These are phyloP conservation scores for Rhagium mordax DNA, from an alignment of 2,888 invertebrate species.

Conservation along the genomic window DNA sequence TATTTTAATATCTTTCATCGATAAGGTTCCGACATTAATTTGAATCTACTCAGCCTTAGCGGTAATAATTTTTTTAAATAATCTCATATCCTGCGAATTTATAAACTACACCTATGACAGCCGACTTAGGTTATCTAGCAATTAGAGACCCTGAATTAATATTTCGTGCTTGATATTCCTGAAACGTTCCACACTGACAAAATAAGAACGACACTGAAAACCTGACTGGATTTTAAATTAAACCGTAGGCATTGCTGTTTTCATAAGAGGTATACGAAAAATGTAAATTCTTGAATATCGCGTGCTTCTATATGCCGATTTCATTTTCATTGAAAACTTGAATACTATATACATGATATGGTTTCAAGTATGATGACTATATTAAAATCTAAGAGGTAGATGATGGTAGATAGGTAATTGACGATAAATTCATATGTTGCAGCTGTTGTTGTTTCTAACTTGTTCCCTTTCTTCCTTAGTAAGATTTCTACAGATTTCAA, in stretches of 20 bases:
- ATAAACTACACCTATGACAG: too few species aligned
- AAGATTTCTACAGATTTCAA: background rate
- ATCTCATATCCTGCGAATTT: too few species aligned
- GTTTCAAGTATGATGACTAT: too few species aligned
- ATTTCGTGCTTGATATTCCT: background rate
- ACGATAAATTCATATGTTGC: background rate
- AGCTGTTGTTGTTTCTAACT: background rate
- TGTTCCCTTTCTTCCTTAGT: background rate
- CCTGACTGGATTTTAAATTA: slow-evolving; percentile 4
- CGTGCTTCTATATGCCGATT: slow-evolving; percentile 1
- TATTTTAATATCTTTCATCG: too few species aligned
- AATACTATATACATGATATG: background rate
- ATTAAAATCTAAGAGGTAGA: too few species aligned
- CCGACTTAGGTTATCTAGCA: background rate
- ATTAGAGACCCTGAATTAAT: slow-evolving; percentile 1
- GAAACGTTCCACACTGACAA: background rate
- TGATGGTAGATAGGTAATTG: too few species aligned
- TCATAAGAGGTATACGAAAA: background rate
- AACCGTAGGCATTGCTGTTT: slow-evolving; percentile 7
- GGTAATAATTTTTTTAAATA: too few species aligned
- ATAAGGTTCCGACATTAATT: too few species aligned
- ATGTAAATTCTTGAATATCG: background rate
- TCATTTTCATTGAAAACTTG: slow-evolving; percentile 4
- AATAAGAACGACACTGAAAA: background rate
- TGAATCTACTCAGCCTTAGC: too few species aligned